Base-by-base conservation (phyloP, 2,113 vertebrate genomes). In the Rhagologus leucostigma region DNA sequence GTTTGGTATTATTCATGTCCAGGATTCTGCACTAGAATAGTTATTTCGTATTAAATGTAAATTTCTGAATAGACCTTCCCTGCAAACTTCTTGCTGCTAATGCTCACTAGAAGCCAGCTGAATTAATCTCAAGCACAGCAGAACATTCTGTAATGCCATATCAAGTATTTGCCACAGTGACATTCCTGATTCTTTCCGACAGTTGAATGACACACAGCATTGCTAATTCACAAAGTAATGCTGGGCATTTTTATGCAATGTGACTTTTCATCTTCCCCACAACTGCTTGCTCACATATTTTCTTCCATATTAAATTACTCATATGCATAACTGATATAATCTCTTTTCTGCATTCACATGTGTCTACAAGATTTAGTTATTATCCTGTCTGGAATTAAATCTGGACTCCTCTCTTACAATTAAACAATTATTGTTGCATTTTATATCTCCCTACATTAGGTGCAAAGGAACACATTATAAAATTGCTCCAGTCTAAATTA, bases 291-390 rank as follows among this genome's bases (percentile, higher is more conserved):
- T 91, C 90, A 65, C 56, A 39, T 95, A 85, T 84, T 96, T 91
- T 93, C 53, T 71, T 94, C 84, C 69, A 55, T 96, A 93, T 96
- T 94, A 91, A 95, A 95, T 96, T 95, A 93, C 92, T 93, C 37
- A 59, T 93, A 94, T 74, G 57, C 91, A 87, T 92, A 92, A 63
- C 77, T 83, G 89, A 96, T 90, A 89, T 87, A 95, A 93, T 96
- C 92, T 93, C 60, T 68, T 84, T 92, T 62, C 63, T 87, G 49
- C 41, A 86, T 91, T 92, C 76, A 50, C 26, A 80, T 94, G 32
- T 84, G 76, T 75, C n/a, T 80, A n/a, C 47, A 37, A 83, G 68
- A 92, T 84, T 96, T 92, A 84, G 65, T 83, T 86, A 81, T 94
- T 81, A 93, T 94, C 44, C 47, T 89, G 52, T 87, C 95, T 91